phyloP scores from a whole-genome alignment of 2,113 vertebrate species.

The Turdus rufiventris region DNA sequence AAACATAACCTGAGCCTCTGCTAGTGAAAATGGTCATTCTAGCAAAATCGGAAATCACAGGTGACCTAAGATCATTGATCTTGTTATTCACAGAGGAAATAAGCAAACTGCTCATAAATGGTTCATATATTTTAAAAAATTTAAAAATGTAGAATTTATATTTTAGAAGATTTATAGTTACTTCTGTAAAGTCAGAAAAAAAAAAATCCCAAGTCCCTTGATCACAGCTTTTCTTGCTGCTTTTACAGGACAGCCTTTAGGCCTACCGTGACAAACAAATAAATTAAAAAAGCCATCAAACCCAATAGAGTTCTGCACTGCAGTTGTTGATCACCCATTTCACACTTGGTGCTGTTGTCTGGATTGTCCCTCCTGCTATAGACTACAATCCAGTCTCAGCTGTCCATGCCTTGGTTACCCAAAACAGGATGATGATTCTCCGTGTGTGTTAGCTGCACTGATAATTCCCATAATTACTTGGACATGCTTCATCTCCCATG shows the following conservation, averaged over 20 bases:
- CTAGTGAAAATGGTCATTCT: neutral
- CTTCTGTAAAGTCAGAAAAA: neutral
- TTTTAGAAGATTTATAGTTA: neutral
- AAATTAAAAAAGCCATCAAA: neutral
- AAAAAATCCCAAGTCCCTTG: neutral
- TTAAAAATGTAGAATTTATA: neutral
- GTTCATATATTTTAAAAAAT: neutral
- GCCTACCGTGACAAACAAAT: neutral
- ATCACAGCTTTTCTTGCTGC: rapidly evolving
- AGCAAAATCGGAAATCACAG: neutral
- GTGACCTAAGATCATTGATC: neutral
- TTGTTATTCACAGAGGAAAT: neutral
- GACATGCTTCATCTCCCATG: neutral
- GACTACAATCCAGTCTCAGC: neutral
- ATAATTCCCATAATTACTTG: neutral
- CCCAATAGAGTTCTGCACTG: neutral
- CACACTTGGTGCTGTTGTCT: neutral
- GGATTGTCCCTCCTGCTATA: neutral
- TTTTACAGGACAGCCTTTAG: neutral
- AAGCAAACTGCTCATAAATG: neutral
- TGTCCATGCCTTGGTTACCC: neutral
- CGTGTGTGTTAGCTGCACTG: neutral
- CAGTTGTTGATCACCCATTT: neutral
- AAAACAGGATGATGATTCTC: neutral
- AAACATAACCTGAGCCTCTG: neutral